Conservation (phyloP, 2,888 invertebrate species). For the Stenolophus ochropezus region DNA sequence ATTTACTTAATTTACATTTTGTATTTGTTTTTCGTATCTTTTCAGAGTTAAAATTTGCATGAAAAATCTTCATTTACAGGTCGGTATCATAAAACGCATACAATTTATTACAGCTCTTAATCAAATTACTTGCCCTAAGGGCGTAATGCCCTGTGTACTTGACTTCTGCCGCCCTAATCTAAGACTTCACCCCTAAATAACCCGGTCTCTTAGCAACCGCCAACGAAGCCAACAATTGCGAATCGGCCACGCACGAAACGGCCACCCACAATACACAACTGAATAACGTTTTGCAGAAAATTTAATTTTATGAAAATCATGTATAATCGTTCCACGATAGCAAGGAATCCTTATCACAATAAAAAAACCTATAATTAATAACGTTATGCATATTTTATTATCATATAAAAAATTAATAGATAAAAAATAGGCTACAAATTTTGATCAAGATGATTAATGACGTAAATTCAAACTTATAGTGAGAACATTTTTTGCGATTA, state of each 20-base stretch:
- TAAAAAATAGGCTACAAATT: no score
- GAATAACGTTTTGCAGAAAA: not conserved
- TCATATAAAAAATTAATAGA: no score
- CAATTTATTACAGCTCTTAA: constrained; percentile 38
- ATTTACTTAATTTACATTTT: not conserved
- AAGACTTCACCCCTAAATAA: constrained; percentile 26
- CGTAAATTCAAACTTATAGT: no score
- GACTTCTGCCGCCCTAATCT: constrained; percentile 35
- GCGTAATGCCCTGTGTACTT: constrained; percentile 9
- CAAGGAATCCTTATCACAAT: no score
- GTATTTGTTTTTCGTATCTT: not conserved
- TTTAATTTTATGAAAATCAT: no score
- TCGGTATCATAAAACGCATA: constrained; percentile 29
- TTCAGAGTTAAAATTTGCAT: not conserved
- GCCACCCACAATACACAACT: not conserved
- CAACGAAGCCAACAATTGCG: not conserved
- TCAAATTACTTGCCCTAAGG: constrained; percentile 17
- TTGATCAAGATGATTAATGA: no score
- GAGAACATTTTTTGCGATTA: no score
- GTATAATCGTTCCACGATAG: no score
- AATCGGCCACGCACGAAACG: not conserved
- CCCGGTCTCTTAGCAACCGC: constrained; percentile 34
- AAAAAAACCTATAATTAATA: no score
- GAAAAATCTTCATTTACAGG: constrained; percentile 30
- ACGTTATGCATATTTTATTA: no score